phyloP scores from a whole-genome alignment of 2,797 vertebrate species.

The Sebastes matsubarae region DNA sequence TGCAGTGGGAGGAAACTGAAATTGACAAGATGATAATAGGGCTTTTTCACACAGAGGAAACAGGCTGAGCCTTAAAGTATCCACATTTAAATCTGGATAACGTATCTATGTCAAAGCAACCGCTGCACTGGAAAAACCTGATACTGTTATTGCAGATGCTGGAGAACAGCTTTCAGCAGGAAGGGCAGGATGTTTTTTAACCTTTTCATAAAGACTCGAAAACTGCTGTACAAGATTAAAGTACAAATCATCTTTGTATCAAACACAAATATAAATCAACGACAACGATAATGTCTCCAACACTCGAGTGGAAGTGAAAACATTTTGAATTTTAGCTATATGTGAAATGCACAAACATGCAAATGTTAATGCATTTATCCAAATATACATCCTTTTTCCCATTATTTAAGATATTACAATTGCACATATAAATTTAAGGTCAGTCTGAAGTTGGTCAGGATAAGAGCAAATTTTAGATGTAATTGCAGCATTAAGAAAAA shows the following conservation, averaged over 20 bases:
- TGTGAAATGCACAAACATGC: background rate
- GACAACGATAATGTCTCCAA: background rate
- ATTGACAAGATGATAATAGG: slow-evolving; percentile 80
- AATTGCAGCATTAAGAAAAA: background rate
- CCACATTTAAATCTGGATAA: slow-evolving; percentile 75
- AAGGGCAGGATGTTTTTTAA: slow-evolving; percentile 68
- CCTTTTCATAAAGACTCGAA: slow-evolving; percentile 38
- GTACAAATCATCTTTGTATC: background rate
- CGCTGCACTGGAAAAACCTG: slow-evolving; percentile 71
- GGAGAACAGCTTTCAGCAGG: slow-evolving; percentile 56
- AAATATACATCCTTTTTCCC: too few relatives aligned
- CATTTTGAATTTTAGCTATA: background rate
- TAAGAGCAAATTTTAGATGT: background rate
- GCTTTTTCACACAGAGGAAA: slow-evolving; percentile 75
- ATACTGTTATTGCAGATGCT: slow-evolving; percentile 72
- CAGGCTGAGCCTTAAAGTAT: slow-evolving; percentile 69
- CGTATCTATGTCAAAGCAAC: slow-evolving; percentile 73
- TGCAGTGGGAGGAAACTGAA: slow-evolving; percentile 69
- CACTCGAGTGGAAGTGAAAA: background rate
- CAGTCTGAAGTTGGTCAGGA: background rate
- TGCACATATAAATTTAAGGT: too few relatives aligned
- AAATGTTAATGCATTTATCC: background rate
- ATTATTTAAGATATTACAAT: background rate
- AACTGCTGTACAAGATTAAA: slow-evolving; percentile 13
- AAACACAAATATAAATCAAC: background rate